These are phyloP conservation scores for Synergus gifuensis DNA, from an alignment of 2,888 invertebrate species.

Conservation along the genomic window DNA sequence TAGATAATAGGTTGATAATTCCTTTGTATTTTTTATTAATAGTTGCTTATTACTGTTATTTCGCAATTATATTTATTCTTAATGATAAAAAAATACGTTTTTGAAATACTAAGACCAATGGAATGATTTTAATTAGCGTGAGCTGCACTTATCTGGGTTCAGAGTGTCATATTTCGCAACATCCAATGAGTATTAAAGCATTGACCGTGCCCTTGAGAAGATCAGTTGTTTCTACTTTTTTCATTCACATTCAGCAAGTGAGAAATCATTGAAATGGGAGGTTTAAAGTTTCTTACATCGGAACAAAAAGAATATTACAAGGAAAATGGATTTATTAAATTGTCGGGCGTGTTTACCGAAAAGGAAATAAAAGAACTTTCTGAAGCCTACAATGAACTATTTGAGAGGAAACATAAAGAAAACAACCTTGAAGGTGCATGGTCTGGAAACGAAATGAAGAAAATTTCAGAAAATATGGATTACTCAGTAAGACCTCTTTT, in stretches of 20 bases:
- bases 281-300: conserved; percentile 72
- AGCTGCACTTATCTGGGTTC: too few relatives aligned
- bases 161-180: too few relatives aligned
- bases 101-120: too few relatives aligned
- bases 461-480: conserved; percentile 66
- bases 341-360: conserved; percentile 77
- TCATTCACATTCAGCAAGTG: not conserved
- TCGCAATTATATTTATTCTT: too few relatives aligned
- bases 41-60: too few relatives aligned
- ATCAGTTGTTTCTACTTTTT: not conserved
- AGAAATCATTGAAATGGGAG: conserved; percentile 57
- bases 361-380: conserved; percentile 78
- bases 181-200: not conserved
- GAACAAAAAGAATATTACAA: conserved; percentile 79
- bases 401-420: conserved; percentile 77
- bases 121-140: too few relatives aligned
- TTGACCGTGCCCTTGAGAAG: not conserved
- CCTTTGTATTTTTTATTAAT: too few relatives aligned
- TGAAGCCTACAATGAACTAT: conserved; percentile 79
- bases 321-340: conserved; percentile 80
- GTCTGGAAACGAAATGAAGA: conserved; percentile 79
- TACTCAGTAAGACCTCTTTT: conserved; percentile 66
- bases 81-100: too few relatives aligned
- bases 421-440: conserved; percentile 80
- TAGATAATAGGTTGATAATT: too few relatives aligned